phyloP scores from a whole-genome alignment of 2,888 invertebrate genomes.

The Volucella bombylans region DNA sequence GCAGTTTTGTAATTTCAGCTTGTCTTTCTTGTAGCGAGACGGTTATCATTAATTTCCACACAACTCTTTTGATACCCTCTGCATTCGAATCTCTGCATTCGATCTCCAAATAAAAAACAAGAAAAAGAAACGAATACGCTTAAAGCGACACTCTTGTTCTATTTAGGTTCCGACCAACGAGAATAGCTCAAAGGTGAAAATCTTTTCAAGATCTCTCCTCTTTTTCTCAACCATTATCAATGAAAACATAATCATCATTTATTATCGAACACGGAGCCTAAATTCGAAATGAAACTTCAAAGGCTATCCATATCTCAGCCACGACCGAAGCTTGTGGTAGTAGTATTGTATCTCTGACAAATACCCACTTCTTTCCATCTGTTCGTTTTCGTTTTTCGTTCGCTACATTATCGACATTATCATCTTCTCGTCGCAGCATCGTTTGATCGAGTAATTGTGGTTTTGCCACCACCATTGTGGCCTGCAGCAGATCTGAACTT shows the following conservation, averaged over 20 bases:
- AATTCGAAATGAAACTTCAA: constrained; percentile 27
- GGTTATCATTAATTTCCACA: constrained; percentile 69
- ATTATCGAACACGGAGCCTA: constrained; percentile 44
- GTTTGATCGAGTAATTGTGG: constrained; percentile 59
- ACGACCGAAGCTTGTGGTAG: constrained; percentile 23
- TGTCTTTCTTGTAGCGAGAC: constrained; percentile 56
- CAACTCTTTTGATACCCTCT: constrained; percentile 57
- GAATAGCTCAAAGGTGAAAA: constrained; percentile 62
- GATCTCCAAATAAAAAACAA: constrained; percentile 50
- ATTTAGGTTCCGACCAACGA: constrained; percentile 31
- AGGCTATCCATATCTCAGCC: constrained; percentile 48
- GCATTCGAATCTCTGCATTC: constrained; percentile 58
- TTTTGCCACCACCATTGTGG: constrained; percentile 48
- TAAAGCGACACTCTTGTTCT: constrained; percentile 50
- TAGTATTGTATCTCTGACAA: constrained; percentile 30
- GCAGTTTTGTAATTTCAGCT: constrained; percentile 67
- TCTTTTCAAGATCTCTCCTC: constrained; percentile 19
- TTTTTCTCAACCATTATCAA: constrained; percentile 6
- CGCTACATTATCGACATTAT: constrained; percentile 12
- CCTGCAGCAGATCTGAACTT: constrained; percentile 55
- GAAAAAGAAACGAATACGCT: constrained; percentile 14
- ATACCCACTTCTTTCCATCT: constrained; percentile 7
- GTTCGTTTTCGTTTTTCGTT: constrained; percentile 4
- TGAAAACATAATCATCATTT: constrained; percentile 64
- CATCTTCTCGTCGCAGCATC: constrained; percentile 26